phyloP scores from a whole-genome alignment of 2,113 vertebrate species.

The Melanocharis versteri region DNA sequence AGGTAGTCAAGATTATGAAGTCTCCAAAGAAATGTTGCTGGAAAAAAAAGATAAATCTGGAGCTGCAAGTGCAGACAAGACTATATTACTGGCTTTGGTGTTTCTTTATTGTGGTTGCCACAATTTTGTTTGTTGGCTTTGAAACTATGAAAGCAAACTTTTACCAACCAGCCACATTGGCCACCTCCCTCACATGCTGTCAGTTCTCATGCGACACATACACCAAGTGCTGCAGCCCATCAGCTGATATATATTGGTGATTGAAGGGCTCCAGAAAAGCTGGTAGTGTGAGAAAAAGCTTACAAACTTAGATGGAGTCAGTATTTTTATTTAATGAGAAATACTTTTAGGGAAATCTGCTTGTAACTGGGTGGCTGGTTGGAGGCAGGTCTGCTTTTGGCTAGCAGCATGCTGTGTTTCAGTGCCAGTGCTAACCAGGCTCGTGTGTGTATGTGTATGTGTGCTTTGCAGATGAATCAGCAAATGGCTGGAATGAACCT shows the following conservation, averaged over 20 bases:
- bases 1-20: not conserved
- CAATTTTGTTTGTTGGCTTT: not conserved
- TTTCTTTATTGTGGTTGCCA: not conserved
- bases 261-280: not conserved
- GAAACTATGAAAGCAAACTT: not conserved
- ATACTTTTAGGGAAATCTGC: not conserved
- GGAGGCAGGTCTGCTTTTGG: not conserved
- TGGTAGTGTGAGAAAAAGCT: not conserved
- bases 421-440: not conserved
- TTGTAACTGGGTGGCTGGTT: not conserved
- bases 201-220: fast-evolving
- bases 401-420: not conserved
- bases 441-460: not conserved
- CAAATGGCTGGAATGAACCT: slow-evolving; percentile 91
- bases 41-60: not conserved
- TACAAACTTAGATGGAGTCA: not conserved
- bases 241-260: not conserved
- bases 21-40: not conserved
- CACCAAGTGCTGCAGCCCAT: not conserved
- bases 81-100: not conserved
- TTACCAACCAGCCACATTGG: not conserved
- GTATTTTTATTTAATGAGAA: not conserved
- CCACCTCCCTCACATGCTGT: not conserved
- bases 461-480: slow-evolving; percentile 86
- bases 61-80: not conserved